Conservation (phyloP, 1,140 invertebrate species). For the Odontomachus brunneus region DNA sequence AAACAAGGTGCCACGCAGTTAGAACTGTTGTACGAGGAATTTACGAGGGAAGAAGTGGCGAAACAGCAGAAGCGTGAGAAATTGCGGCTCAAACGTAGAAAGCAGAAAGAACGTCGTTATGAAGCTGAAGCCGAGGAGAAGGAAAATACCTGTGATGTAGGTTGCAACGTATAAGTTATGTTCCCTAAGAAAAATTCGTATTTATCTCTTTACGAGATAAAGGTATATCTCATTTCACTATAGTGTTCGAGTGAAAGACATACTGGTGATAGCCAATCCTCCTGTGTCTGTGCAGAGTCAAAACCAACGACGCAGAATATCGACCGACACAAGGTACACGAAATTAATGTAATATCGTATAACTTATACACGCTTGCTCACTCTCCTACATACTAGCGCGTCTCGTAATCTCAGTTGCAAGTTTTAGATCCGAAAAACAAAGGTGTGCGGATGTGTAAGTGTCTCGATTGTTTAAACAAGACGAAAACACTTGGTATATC, state of each 20-base stretch:
- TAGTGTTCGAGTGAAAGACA: conserved; percentile 72
- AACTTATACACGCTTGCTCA: background rate
- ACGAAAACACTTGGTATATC: conserved; percentile 69
- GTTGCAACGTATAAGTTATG: conserved; percentile 38
- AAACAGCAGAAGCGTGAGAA: conserved; percentile 94
- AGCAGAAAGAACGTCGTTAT: conserved; percentile 90
- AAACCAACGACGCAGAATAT: conserved; percentile 78
- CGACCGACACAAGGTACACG: conserved; percentile 81
- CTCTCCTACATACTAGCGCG: conserved; percentile 1
- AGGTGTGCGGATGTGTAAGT: conserved; percentile 80
- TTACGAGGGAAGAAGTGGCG: conserved; percentile 92
- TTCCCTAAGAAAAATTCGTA: background rate
- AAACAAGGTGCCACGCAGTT: conserved; percentile 95
- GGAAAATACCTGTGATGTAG: conserved; percentile 84
- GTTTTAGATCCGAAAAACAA: conserved; percentile 83
- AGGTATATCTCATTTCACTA: conserved; percentile 42
- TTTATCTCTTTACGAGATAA: background rate
- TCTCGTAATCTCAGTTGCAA: conserved; percentile 78
- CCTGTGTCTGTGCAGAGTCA: conserved; percentile 73
- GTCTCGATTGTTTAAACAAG: conserved; percentile 81
- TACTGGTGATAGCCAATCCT: conserved; percentile 63
- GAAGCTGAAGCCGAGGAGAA: conserved; percentile 84
- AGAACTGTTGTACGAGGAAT: conserved; percentile 92
- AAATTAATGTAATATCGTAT: conserved; percentile 13
- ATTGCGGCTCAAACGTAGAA: conserved; percentile 93